A percentile compares a stretch with the other conserved stretches of the same genome.
Evolutionary conservation across 2,888 invertebrate species (phyloP).

Genomic region (Acronicta alni): DNA sequence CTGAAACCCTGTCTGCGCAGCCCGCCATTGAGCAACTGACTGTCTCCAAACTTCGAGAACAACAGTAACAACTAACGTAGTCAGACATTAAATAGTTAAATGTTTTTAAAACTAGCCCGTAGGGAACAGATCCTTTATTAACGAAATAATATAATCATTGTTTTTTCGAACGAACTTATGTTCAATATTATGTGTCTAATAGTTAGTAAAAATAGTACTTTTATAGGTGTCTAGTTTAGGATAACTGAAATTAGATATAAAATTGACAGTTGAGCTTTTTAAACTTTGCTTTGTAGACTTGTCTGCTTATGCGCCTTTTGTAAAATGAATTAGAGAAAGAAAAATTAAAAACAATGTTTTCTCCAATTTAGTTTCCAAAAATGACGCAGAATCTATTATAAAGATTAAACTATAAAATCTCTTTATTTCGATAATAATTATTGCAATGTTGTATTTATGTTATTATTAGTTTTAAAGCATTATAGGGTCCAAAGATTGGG

Average conservation of each 20-base stretch:
- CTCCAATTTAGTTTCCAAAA: constrained; percentile 71
- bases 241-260: constrained; percentile 77
- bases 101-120: constrained; percentile 51
- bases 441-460: constrained; percentile 88
- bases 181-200: constrained; percentile 68
- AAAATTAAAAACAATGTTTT: constrained; percentile 34
- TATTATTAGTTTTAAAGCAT: constrained; percentile 91
- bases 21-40: constrained; percentile 27
- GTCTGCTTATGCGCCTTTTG: constrained; percentile 73
- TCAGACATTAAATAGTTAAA: constrained; percentile 28
- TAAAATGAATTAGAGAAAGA: constrained; percentile 68
- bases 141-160: constrained; percentile 51
- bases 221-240: constrained; percentile 80
- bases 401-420: constrained; percentile 67
- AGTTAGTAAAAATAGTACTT: constrained; percentile 71
- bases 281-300: constrained; percentile 80
- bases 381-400: constrained; percentile 50
- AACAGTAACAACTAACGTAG: constrained; percentile 19
- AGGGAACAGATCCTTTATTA: constrained; percentile 54
- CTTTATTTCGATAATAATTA: constrained; percentile 75
- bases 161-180: constrained; percentile 50
- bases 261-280: constrained; percentile 79
- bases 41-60: constrained; percentile 60
- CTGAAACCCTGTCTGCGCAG: constrained; percentile 64
- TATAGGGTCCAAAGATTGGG: constrained; percentile 93